Percentiles rank a stretch among this genome's conserved stretches.
phyloP scores from a whole-genome alignment of 2,113 vertebrate species.

The Ia io region DNA sequence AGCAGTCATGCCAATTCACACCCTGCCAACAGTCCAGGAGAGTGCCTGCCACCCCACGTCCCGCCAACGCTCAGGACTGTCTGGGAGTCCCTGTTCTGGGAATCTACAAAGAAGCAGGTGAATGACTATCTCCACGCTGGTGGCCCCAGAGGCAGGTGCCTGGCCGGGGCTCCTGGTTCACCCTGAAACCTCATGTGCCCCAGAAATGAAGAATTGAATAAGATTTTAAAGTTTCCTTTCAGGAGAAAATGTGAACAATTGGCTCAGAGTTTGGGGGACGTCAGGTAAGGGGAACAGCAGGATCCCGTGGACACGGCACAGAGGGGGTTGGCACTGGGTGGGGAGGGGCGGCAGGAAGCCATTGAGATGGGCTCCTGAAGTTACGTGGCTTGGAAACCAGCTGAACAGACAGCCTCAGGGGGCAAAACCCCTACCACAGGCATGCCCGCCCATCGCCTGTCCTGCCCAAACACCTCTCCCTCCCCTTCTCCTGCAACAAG shows the following conservation, averaged over 20 bases:
- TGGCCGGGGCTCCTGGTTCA: not conserved
- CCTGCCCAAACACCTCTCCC: not conserved
- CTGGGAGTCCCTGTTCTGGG: not conserved
- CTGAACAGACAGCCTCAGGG: not conserved
- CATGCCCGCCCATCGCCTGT: accelerated
- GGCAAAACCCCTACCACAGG: not conserved
- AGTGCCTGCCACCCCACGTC: not conserved
- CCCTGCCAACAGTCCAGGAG: accelerated
- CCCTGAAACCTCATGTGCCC: not conserved
- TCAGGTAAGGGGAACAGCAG: not conserved
- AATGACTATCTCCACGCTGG: accelerated
- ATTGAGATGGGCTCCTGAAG: not conserved
- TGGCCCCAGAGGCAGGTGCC: not conserved
- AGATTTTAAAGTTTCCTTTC: not conserved
- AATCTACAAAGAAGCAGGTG: not conserved
- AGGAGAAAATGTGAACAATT: not conserved
- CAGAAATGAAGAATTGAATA: not conserved
- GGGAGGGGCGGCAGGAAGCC: not conserved
- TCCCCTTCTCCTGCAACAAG: not conserved
- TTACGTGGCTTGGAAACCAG: not conserved
- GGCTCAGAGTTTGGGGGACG: not conserved
- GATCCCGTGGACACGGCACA: not conserved
- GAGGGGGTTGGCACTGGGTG: not conserved
- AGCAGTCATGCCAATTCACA: not conserved
- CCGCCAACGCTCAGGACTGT: not conserved